Evolutionary conservation across 2,888 invertebrate genomes (phyloP).

Genomic region (Drosophila mettleri): DNA sequence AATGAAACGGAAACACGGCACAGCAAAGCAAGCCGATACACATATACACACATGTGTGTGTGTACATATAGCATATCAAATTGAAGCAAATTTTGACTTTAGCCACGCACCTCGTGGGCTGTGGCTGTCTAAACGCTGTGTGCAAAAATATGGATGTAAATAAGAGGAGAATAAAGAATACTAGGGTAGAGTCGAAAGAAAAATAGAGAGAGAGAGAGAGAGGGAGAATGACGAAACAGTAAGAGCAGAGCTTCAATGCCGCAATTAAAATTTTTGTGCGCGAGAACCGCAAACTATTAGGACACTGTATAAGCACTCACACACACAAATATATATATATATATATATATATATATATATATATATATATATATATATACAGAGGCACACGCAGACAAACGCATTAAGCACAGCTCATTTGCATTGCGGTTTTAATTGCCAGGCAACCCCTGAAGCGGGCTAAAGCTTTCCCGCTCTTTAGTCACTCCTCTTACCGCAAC

Average conservation of each 20-base stretch:
- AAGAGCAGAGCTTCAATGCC: conserved; percentile 16
- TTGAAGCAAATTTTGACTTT: conserved; percentile 44
- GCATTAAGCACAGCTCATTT: conserved; percentile 78
- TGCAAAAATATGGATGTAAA: conserved; percentile 35
- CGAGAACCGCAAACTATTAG: conserved; percentile 58
- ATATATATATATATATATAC: conserved; percentile 13
- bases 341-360: conserved; percentile 9
- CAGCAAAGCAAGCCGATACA: conserved; percentile 37
- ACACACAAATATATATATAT: conserved; percentile 13
- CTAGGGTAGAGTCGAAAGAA: background rate
- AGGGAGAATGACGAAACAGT: background rate
- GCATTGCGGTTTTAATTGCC: conserved; percentile 79
- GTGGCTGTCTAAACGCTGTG: conserved; percentile 48
- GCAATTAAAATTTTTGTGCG: conserved; percentile 68
- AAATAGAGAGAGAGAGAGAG: background rate
- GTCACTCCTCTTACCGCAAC: background rate
- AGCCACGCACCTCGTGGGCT: conserved; percentile 28
- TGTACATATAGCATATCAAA: conserved; percentile 40
- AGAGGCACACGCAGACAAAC: conserved; percentile 25
- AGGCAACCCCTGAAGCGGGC: conserved; percentile 31
- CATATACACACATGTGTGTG: conserved; percentile 7
- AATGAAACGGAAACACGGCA: conserved; percentile 77
- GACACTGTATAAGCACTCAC: conserved; percentile 27
- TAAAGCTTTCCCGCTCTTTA: conserved; percentile 3
- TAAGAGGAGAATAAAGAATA: background rate